Evolutionary conservation across 2,113 vertebrate genomes (phyloP).

Genomic region (Tragelaphus buxtoni): DNA sequence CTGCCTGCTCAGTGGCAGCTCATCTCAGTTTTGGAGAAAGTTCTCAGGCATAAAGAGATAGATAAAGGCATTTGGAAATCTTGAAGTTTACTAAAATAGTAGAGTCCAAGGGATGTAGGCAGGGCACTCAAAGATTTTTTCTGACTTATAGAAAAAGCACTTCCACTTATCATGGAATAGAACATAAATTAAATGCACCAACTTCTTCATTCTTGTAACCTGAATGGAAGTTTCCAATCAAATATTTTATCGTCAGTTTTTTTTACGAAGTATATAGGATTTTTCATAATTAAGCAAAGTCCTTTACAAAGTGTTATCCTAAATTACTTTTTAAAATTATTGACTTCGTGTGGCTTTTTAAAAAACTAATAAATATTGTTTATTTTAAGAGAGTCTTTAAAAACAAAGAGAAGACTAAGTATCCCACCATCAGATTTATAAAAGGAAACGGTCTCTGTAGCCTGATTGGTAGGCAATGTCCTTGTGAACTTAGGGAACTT

Average conservation of each 20-base stretch:
- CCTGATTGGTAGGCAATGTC: background rate
- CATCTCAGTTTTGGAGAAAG: background rate
- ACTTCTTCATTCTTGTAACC: background rate
- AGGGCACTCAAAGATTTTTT: background rate
- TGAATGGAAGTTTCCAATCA: background rate
- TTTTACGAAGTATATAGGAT: background rate
- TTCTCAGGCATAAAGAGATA: background rate
- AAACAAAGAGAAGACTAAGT: background rate
- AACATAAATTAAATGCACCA: background rate
- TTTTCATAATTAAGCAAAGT: background rate
- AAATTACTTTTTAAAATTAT: background rate
- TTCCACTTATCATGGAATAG: background rate
- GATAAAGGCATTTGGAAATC: background rate
- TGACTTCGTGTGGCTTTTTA: background rate
- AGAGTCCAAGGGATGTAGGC: background rate
- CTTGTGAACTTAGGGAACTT: background rate
- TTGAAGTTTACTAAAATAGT: background rate
- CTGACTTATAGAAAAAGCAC: background rate
- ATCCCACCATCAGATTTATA: background rate
- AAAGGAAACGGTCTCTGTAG: background rate
- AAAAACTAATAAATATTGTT: background rate
- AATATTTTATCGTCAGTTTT: background rate
- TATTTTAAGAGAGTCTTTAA: background rate
- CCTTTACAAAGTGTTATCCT: background rate
- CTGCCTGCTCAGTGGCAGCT: background rate